Evolutionary conservation across 2,888 invertebrate species (phyloP).

Genomic region (Thecocarcelia acutangulata): DNA sequence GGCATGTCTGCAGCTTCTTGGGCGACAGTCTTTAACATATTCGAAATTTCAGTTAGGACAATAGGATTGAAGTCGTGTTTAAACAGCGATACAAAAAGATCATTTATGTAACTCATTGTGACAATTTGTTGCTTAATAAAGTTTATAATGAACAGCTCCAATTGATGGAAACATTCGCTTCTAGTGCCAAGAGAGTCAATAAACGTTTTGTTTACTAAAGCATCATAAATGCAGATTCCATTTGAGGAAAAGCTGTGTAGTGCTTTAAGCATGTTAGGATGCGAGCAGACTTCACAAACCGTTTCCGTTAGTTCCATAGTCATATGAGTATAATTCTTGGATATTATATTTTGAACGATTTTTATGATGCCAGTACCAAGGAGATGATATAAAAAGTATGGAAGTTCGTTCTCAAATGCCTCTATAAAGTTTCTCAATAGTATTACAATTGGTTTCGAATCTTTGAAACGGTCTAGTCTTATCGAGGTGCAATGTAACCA

Average conservation of each 20-base stretch:
- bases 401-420: conserved; percentile 74
- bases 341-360: conserved; percentile 77
- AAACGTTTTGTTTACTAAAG: conserved; percentile 74
- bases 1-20: conserved; percentile 45
- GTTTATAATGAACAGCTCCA: conserved; percentile 81
- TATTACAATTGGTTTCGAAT: conserved; percentile 61
- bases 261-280: conserved; percentile 59
- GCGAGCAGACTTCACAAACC: conserved; percentile 72
- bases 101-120: conserved; percentile 84
- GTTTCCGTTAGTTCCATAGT: conserved; percentile 71
- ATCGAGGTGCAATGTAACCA: conserved; percentile 76
- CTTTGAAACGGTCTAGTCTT: conserved; percentile 73
- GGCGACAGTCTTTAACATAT: conserved; percentile 74
- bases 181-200: conserved; percentile 72
- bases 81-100: conserved; percentile 86
- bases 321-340: conserved; percentile 72
- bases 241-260: background rate
- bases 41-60: conserved; percentile 74
- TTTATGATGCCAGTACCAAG: conserved; percentile 75
- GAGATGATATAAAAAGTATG: conserved; percentile 76
- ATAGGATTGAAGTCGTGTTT: conserved; percentile 85
- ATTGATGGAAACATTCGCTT: conserved; percentile 79
- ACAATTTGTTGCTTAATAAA: conserved; percentile 84
- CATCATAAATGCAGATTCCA: conserved; percentile 71
- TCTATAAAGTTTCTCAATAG: conserved; percentile 71